A percentile compares a stretch with the other conserved stretches of the same genome.
phyloP scores from a whole-genome alignment of 2,888 invertebrate species.

The Xylota sylvarum region DNA sequence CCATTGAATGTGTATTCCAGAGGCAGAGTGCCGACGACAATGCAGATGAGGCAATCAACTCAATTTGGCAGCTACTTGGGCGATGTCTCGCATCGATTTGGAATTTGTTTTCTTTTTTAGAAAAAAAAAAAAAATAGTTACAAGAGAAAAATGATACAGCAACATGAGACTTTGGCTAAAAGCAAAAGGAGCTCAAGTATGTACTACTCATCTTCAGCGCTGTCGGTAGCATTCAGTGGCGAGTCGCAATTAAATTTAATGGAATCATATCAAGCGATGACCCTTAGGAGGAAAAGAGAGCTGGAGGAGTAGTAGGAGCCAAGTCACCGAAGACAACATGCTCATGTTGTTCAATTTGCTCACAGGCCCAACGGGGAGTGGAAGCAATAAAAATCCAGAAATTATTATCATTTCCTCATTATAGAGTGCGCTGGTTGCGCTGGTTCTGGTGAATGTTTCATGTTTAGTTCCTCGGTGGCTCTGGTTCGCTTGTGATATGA shows the following conservation, averaged over 20 bases:
- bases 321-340: conserved; percentile 39
- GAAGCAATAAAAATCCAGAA: conserved; percentile 66
- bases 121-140: conserved; percentile 1
- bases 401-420: conserved; percentile 76
- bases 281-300: background rate
- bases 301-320: conserved; percentile 1
- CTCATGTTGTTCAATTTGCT: conserved; percentile 47
- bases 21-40: conserved; percentile 30
- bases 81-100: conserved; percentile 23
- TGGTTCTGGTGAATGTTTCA: conserved; percentile 38
- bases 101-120: background rate
- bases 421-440: conserved; percentile 24
- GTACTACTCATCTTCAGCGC: background rate
- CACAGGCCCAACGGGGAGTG: conserved; percentile 29
- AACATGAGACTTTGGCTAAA: conserved; percentile 39
- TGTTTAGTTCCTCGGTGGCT: conserved; percentile 34
- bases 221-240: conserved; percentile 28
- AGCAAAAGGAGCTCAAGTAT: conserved; percentile 5
- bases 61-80: conserved; percentile 21
- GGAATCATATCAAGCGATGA: conserved; percentile 59
- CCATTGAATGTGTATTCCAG: background rate
- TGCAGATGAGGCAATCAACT: conserved; percentile 53
- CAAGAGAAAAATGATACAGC: conserved; percentile 38
- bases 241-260: conserved; percentile 71
- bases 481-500: conserved; percentile 55